Evolutionary conservation across 2,113 vertebrate species (phyloP).

Genomic region (Manacus vitellinus): DNA sequence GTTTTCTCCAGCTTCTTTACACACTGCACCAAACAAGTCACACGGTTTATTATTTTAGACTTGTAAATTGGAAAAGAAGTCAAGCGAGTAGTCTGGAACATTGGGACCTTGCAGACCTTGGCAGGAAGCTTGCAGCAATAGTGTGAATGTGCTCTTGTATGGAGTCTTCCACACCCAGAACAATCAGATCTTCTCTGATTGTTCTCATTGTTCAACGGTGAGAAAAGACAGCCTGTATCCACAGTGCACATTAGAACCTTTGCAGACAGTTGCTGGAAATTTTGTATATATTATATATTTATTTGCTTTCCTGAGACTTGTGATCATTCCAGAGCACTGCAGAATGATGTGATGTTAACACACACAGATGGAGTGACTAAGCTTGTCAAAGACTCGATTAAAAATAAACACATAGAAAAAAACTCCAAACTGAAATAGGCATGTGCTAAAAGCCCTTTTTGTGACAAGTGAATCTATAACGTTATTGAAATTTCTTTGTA

Average conservation of each 20-base stretch:
- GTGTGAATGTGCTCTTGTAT: neutral
- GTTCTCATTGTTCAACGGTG: neutral
- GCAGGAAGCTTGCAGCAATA: neutral
- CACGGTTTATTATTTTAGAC: neutral
- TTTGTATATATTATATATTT: neutral
- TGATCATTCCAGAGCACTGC: neutral
- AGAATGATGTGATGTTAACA: neutral
- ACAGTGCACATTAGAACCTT: neutral
- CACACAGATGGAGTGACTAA: neutral
- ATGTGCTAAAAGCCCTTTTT: constrained; percentile 48
- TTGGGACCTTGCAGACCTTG: neutral
- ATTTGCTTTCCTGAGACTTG: constrained; percentile 33
- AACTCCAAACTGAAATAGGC: neutral
- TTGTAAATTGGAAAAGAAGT: neutral
- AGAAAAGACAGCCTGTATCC: neutral
- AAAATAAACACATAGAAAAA: neutral
- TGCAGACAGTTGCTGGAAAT: neutral
- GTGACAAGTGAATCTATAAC: neutral
- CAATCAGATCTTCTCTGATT: neutral
- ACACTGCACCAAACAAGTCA: neutral
- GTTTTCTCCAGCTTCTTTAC: neutral
- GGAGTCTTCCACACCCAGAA: neutral
- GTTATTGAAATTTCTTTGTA: neutral
- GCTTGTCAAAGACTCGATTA: neutral
- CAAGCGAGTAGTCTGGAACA: neutral